A percentile compares a stretch with the other conserved stretches of the same genome.
Evolutionary conservation across 2,888 invertebrate genomes (phyloP).

Genomic region (Nemoura dubitans): DNA sequence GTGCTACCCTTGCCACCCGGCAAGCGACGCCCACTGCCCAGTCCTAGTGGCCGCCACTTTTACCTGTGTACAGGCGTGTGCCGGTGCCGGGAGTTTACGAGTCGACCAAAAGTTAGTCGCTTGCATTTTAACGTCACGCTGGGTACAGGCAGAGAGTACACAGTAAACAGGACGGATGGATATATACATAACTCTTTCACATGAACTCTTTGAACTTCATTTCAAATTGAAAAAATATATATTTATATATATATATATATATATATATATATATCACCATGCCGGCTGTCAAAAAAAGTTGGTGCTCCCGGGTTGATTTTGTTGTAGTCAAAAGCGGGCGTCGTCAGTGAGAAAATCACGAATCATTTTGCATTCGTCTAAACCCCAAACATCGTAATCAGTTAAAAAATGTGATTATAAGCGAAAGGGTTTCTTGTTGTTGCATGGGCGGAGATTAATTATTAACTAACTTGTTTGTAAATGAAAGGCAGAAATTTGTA

Average conservation of each 20-base stretch:
- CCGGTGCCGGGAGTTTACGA: too few species aligned
- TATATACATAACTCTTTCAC: slow-evolving; percentile 7
- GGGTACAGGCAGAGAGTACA: neutral
- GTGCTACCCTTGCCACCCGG: too few species aligned
- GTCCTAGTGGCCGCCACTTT: too few species aligned
- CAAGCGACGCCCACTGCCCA: neutral
- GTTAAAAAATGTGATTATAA: too few species aligned
- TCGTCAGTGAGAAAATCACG: neutral
- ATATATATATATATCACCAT: slow-evolving; percentile 13
- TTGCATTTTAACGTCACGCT: neutral
- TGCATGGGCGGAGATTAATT: too few species aligned
- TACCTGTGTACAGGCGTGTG: too few species aligned
- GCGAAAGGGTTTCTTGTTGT: too few species aligned
- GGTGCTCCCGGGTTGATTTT: slow-evolving; percentile 40
- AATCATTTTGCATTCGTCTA: neutral
- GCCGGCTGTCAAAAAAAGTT: slow-evolving; percentile 47
- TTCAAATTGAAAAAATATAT: slow-evolving; percentile 44
- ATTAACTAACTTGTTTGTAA: too few species aligned
- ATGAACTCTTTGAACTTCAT: slow-evolving; percentile 44
- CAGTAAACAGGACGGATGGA: neutral
- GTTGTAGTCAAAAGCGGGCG: slow-evolving; percentile 34
- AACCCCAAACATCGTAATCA: neutral
- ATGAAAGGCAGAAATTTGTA: too few species aligned
- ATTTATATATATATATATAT: too few species aligned
- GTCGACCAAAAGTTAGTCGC: neutral